Conservation (phyloP, 2,888 invertebrate species). For the Marronus borbonicus region DNA sequence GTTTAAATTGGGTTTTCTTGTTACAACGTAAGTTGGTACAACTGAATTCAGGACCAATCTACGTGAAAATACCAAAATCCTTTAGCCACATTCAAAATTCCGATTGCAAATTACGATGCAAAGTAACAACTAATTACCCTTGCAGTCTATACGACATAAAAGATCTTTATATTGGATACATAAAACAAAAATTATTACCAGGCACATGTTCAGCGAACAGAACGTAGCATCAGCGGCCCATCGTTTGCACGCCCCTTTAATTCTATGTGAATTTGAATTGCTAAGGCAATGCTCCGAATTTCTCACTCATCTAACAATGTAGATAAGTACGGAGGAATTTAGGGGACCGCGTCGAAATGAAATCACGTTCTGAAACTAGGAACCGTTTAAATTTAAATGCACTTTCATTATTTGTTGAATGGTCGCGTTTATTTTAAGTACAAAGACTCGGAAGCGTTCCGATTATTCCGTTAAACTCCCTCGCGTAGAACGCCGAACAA, state of each 20-base stretch:
- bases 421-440: conserved; percentile 40
- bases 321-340: conserved; percentile 39
- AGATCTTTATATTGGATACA: too few species aligned
- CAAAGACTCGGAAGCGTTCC: conserved; percentile 10
- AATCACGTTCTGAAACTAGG: conserved; percentile 36
- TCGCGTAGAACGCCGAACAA: conserved; percentile 1
- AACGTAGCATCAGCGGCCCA: not conserved
- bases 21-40: too few species aligned
- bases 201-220: conserved; percentile 10
- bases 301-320: conserved; percentile 35
- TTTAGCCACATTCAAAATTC: too few species aligned
- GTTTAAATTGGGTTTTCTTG: too few species aligned
- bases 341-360: conserved; percentile 37
- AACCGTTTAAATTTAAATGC: conserved; percentile 40
- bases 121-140: too few species aligned
- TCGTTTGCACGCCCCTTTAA: not conserved
- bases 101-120: too few species aligned
- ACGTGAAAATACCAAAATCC: too few species aligned
- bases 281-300: conserved; percentile 15
- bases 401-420: conserved; percentile 44
- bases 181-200: not conserved
- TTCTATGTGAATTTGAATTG: conserved; percentile 29
- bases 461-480: conserved; percentile 5
- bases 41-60: too few species aligned
- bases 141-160: too few species aligned